These are phyloP conservation scores for Numida meleagris DNA, from an alignment of 2,113 vertebrate genomes.

Conservation along the genomic window DNA sequence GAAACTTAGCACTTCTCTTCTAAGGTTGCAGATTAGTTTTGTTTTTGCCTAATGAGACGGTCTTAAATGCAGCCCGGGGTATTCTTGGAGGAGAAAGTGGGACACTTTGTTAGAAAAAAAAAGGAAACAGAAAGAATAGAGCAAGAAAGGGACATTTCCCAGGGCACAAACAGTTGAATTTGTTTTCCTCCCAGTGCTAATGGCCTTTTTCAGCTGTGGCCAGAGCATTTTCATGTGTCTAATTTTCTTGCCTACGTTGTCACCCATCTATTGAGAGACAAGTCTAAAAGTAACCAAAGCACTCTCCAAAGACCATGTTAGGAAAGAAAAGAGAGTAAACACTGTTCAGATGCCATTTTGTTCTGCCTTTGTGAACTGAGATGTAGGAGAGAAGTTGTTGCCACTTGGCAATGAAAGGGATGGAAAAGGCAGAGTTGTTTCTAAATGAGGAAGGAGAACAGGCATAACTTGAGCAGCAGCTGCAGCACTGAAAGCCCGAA, in stretches of 20 bases:
- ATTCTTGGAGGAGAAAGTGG: constrained; percentile 25
- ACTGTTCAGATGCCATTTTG: constrained; percentile 49
- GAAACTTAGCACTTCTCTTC: neutral
- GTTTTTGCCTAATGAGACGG: neutral
- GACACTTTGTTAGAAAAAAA: neutral
- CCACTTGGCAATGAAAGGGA: constrained; percentile 9
- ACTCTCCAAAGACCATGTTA: constrained; percentile 45
- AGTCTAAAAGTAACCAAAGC: constrained; percentile 57
- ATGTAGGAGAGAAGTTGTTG: constrained; percentile 16
- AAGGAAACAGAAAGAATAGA: neutral
- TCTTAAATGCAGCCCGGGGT: neutral
- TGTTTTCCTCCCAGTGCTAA: constrained; percentile 45
- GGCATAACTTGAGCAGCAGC: neutral
- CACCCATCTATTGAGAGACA: constrained; percentile 34
- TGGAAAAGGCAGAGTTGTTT: constrained; percentile 30
- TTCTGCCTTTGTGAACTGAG: constrained; percentile 25
- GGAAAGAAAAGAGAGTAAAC: constrained; percentile 27
- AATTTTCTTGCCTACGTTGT: constrained; percentile 48
- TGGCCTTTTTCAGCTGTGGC: constrained; percentile 64
- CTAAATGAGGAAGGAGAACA: neutral
- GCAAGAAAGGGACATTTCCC: constrained; percentile 27
- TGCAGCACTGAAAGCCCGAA: neutral
- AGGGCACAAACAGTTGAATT: constrained; percentile 45
- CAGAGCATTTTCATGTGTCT: neutral
- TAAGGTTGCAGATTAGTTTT: constrained; percentile 26